phyloP scores from a whole-genome alignment of 2,888 invertebrate genomes.

The Pycnomerus fuliginosus region DNA sequence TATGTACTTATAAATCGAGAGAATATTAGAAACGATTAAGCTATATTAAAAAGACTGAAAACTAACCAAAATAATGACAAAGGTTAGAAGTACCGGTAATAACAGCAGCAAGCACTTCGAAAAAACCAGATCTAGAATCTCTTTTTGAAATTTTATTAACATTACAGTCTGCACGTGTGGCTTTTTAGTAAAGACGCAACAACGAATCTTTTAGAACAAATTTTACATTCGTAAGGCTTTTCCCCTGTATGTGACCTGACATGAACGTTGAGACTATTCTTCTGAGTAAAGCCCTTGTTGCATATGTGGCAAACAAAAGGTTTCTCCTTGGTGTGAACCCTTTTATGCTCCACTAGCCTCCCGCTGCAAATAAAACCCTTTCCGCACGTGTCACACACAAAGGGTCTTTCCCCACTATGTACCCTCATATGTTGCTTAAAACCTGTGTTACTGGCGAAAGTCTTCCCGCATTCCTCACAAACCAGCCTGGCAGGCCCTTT shows the following conservation, averaged over 20 bases:
- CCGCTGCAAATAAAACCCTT: slow-evolving; percentile 49
- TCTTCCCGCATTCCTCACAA: slow-evolving; percentile 5
- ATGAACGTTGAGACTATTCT: slow-evolving; percentile 65
- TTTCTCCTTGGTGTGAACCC: slow-evolving; percentile 44
- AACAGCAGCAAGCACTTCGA: no score
- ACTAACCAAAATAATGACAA: no score
- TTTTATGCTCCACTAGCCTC: slow-evolving; percentile 45
- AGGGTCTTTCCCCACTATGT: slow-evolving; percentile 49
- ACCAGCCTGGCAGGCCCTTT: neutral
- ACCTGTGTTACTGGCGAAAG: neutral
- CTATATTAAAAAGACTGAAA: no score
- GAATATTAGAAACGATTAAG: no score
- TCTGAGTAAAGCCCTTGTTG: slow-evolving; percentile 64
- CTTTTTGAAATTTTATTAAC: no score
- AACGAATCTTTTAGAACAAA: slow-evolving; percentile 59
- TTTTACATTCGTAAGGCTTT: no score
- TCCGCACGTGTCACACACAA: slow-evolving; percentile 47
- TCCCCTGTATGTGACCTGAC: slow-evolving; percentile 65
- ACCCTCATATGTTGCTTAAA: slow-evolving; percentile 44
- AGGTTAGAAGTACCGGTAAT: no score
- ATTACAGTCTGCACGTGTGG: no score
- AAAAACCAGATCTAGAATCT: no score
- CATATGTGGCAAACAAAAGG: slow-evolving; percentile 59
- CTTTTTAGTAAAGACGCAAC: slow-evolving; percentile 16
- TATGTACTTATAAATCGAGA: no score